Conservation (phyloP, 1,140 invertebrate species). For the Lasioglossum baleicum region DNA sequence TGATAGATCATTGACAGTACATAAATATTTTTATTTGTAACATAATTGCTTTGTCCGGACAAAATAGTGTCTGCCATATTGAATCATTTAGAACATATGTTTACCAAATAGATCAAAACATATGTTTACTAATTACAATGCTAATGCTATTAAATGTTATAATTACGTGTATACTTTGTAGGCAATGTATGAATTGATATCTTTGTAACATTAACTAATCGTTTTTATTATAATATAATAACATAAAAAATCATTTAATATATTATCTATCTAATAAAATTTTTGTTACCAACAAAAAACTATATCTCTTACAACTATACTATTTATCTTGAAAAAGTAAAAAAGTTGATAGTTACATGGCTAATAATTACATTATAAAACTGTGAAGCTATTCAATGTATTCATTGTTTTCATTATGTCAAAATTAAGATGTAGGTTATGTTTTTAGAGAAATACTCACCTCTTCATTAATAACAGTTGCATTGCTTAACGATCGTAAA, state of each 20-base stretch:
- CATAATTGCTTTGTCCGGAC: too few species aligned
- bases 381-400: background rate
- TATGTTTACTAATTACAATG: background rate
- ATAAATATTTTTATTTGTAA: too few species aligned
- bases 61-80: too few species aligned
- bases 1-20: too few species aligned
- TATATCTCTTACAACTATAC: background rate
- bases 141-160: background rate
- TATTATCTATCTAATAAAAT: background rate
- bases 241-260: background rate
- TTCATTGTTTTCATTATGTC: background rate
- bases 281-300: background rate
- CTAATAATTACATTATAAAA: background rate
- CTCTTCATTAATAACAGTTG: constrained; percentile 99
- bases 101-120: background rate
- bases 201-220: background rate
- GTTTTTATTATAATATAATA: background rate
- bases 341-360: background rate
- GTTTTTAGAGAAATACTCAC: constrained; percentile 78
- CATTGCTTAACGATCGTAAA: constrained; percentile 97
- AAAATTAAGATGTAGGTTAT: constrained; percentile 42
- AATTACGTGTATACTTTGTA: background rate
- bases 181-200: background rate
- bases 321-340: background rate
- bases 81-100: too few species aligned